Percentiles rank a stretch among this genome's conserved stretches.
phyloP scores from a whole-genome alignment of 2,888 invertebrate species.

The Dryomyza anilis region DNA sequence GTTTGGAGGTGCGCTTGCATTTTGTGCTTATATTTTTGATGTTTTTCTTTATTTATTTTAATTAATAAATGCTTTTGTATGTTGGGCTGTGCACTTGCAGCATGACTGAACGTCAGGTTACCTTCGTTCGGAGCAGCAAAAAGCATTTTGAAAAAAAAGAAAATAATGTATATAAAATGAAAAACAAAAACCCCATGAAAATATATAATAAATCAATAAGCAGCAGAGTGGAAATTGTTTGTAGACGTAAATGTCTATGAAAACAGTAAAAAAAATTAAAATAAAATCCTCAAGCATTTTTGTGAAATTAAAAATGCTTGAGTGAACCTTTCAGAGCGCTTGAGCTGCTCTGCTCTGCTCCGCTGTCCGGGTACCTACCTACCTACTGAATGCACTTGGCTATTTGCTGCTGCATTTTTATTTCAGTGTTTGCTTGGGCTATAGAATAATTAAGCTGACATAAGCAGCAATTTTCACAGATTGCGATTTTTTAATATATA shows the following conservation, averaged over 20 bases:
- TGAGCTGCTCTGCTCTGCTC: background rate
- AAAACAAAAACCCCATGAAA: background rate
- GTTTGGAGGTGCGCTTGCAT: constrained; percentile 36
- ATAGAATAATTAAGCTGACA: constrained; percentile 16
- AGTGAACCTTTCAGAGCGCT: constrained; percentile 4
- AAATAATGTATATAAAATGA: constrained; percentile 2
- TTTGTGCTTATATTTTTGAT: constrained; percentile 35
- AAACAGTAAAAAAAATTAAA: too few species aligned
- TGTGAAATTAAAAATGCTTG: constrained; percentile 21
- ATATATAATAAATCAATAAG: constrained; percentile 23
- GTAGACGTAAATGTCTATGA: background rate
- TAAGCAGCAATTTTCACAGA: constrained; percentile 10
- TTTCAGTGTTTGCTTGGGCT: background rate
- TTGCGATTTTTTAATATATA: background rate
- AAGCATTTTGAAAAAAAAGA: constrained; percentile 12
- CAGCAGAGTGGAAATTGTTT: constrained; percentile 17
- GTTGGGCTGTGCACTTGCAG: background rate
- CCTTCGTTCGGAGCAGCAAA: constrained; percentile 23
- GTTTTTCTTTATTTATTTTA: constrained; percentile 43
- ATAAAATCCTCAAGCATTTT: constrained; percentile 16
- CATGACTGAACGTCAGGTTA: constrained; percentile 38
- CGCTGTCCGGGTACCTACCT: too few species aligned
- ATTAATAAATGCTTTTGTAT: constrained; percentile 49
- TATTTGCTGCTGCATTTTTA: background rate
- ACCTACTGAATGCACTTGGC: background rate